A percentile compares a stretch with the other conserved stretches of the same genome.
These are phyloP conservation scores for Myotis planiceps DNA, from an alignment of 2,797 vertebrate species.

Conservation along the genomic window DNA sequence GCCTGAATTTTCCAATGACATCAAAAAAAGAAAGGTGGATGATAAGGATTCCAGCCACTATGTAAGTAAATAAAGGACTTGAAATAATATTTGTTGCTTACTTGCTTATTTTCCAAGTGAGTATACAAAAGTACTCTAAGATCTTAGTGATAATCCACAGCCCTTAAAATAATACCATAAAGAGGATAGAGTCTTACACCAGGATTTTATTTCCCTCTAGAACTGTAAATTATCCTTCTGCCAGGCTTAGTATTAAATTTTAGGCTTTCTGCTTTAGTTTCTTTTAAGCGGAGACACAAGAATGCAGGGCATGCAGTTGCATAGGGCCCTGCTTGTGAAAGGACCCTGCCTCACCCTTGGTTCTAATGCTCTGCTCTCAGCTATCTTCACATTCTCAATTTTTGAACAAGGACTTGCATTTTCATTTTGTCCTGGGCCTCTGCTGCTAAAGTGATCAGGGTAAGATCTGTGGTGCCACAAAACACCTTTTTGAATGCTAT, in stretches of 20 bases:
- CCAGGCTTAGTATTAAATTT: background rate
- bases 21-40: constrained; percentile 92
- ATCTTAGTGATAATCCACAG: background rate
- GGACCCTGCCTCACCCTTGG: background rate
- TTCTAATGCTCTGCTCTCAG: background rate
- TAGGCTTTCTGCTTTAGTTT: background rate
- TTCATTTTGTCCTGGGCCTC: background rate
- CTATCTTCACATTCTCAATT: background rate
- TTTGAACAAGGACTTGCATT: background rate
- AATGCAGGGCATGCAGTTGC: background rate
- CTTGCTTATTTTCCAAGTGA: constrained; percentile 11
- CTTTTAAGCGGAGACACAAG: background rate
- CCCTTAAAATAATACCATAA: background rate
- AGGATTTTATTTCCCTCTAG: background rate
- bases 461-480: background rate
- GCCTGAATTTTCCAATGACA: constrained; percentile 90
- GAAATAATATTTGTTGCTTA: constrained; percentile 16
- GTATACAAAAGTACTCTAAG: background rate
- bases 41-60: constrained; percentile 92
- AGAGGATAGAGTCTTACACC: background rate
- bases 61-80: constrained; percentile 85
- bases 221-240: background rate
- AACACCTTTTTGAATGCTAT: background rate
- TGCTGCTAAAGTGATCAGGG: background rate
- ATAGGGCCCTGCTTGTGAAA: background rate